Evolutionary conservation across 1,140 invertebrate species (phyloP).

Genomic region (Hyles vespertilio): DNA sequence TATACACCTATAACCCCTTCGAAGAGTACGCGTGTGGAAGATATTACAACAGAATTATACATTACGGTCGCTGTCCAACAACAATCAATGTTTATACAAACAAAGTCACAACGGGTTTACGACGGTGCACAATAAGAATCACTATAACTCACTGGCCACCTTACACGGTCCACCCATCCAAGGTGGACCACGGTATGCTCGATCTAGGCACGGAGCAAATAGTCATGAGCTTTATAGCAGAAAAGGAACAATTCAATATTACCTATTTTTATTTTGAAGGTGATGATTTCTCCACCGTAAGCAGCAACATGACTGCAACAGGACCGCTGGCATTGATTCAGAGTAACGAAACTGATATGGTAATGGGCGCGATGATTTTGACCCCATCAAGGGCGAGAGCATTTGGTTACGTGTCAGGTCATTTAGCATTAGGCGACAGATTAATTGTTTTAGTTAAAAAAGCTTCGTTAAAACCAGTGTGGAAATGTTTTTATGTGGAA

Average conservation of each 20-base stretch:
- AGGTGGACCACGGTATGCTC: no score
- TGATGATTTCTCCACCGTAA: slow-evolving; percentile 31
- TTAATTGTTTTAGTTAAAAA: slow-evolving; percentile 39
- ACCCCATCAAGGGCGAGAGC: slow-evolving; percentile 26
- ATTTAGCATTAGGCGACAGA: slow-evolving; percentile 36
- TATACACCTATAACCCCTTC: slow-evolving; percentile 24
- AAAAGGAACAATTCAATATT: slow-evolving; percentile 39
- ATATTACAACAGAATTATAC: slow-evolving; percentile 13
- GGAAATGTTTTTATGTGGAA: no score
- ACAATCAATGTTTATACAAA: slow-evolving; percentile 26
- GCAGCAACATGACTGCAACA: slow-evolving; percentile 25
- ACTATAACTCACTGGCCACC: slow-evolving; percentile 23
- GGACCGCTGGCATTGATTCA: slow-evolving; percentile 37
- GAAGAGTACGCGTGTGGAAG: slow-evolving; percentile 23
- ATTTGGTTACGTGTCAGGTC: slow-evolving; percentile 35
- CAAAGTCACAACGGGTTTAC: slow-evolving; percentile 23
- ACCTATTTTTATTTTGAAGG: slow-evolving; percentile 31
- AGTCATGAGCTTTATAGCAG: slow-evolving; percentile 27
- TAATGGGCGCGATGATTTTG: slow-evolving; percentile 43
- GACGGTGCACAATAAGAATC: slow-evolving; percentile 34
- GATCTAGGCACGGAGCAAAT: no score
- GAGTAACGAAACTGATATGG: slow-evolving; percentile 30
- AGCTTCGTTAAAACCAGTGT: no score
- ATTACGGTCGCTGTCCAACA: slow-evolving; percentile 8
- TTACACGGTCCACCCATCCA: no score